Conservation (phyloP, 2,888 invertebrate species). For the Sphecodes monilicornis region DNA sequence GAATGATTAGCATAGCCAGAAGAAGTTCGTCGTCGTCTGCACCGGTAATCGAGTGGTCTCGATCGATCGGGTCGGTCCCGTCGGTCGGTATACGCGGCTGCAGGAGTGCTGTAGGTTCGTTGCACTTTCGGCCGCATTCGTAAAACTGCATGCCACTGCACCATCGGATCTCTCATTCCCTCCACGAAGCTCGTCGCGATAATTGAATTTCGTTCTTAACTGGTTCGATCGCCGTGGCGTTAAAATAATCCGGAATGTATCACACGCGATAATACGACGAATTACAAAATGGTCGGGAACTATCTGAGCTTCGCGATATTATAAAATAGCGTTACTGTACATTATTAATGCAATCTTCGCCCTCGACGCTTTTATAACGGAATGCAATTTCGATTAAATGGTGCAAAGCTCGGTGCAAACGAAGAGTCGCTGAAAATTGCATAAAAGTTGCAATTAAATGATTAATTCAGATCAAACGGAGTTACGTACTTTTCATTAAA, state of each 20-base stretch:
- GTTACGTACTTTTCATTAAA: not conserved
- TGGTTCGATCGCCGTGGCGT: slow-evolving; percentile 30
- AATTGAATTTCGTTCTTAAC: slow-evolving; percentile 59
- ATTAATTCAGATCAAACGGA: not conserved
- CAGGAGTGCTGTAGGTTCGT: slow-evolving; percentile 68
- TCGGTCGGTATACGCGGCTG: slow-evolving; percentile 63
- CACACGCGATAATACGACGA: not conserved
- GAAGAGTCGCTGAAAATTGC: not conserved
- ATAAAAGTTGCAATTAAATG: not conserved
- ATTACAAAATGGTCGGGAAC: not conserved
- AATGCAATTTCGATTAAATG: not conserved
- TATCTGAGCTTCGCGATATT: not conserved
- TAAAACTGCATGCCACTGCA: slow-evolving; percentile 66
- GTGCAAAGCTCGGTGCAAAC: not conserved
- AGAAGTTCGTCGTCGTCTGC: slow-evolving; percentile 54
- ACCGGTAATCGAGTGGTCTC: slow-evolving; percentile 66
- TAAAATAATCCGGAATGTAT: slow-evolving; percentile 26
- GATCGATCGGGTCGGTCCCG: slow-evolving; percentile 66
- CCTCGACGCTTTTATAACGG: not conserved
- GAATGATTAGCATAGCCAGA: slow-evolving; percentile 58
- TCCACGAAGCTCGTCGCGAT: slow-evolving; percentile 34
- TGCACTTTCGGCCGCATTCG: slow-evolving; percentile 71
- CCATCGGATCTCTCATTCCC: slow-evolving; percentile 49
- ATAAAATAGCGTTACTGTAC: not conserved
- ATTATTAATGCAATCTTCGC: not conserved